Evolutionary conservation across 1,140 invertebrate genomes (phyloP), one percentile per base, ranked within the genome.

Genomic region (Drosophila pandora): DNA sequence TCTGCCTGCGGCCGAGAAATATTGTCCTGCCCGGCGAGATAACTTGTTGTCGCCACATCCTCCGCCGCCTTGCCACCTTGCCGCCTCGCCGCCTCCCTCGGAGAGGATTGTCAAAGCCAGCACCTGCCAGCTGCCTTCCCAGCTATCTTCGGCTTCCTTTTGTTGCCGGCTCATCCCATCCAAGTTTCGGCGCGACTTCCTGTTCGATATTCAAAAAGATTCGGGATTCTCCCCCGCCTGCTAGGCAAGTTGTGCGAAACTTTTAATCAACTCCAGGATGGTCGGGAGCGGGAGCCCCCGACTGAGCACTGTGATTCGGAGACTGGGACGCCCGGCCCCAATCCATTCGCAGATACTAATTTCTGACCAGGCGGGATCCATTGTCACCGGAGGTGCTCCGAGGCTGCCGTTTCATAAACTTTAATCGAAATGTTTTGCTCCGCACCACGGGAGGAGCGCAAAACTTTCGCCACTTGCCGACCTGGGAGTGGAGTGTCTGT

Each of bases 391-490:
- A 52, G 48, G 39, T 65, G 34, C 39, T 50, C 41, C n/a, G 75
- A 74, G 76, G 78, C 82, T 82, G 72, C 72, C 73, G 64, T 85
- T 82, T 88, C 83, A 88, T 83, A 87, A 88, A 88, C 83, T 88
- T 88, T 88, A 88, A 88, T 88, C 83, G 83, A 88, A 88, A 88
- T 88, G 79, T 88, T 88, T 88, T 83, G 88, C 83, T 83, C 47
- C 69, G 28, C 62, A 34, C 48, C 22, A 10, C 21, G 45, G 60
- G 28, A 54, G n/a, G 30, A 39, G 70, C 58, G 47, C 43, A 71
- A 88, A 87, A 88, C 84, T 88, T 88, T 88, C 84, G 76, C 84
- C 83, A 88, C 71, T 88, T 82, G 82, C 79, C 78, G 57, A 73
- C 55, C 67, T 70, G 67, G 63, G n/a, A 49, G 50, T 32, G 62